Evolutionary conservation across 2,888 invertebrate species (phyloP), one percentile per base, ranked within the genome.

Genomic region (Micropterix aruncella): DNA sequence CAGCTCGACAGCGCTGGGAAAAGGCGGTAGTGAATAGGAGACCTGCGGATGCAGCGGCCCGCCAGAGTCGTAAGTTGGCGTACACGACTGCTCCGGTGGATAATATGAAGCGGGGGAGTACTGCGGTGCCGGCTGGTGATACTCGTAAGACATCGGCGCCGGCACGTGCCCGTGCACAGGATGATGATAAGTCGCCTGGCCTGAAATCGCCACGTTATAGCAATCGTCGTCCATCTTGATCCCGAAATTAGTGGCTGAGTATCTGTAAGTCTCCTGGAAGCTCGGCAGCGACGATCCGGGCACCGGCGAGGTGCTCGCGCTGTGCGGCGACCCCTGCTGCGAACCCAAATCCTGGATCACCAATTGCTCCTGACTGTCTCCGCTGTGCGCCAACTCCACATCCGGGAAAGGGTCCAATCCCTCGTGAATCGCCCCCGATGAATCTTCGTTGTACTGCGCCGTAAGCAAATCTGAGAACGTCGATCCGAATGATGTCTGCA

Each of bases 151-250:
- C 37, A 71, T 56, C 54, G 77, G 74, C 43, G 75, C 63, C 45
- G 77, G 65, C n/a, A 70, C 60, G 57, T 66, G 73, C 53, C 77
- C 73, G 49, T 67, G 60, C 49, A 59, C 58, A 53, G 76, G 79
- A 48, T 70, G 73, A 37, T 72, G 74, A 51, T 73, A 63, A 51
- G 73, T 59, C 54, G 59, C 44, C 62, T 65, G 3, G 61, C 63
- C 45, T 27, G 27, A 27, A 60, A 63, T 41, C 61, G 77, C 58
- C 59, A 79, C 75, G 57, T 83, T 82, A 60, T 81, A 86, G 58
- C 85, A 85, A 55, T 87, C 88, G 57, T 88, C 88, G 60, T 88
- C 88, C 87, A 88, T 87, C 65, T 88, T 88, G 55, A 85, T 78
- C 19, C 80, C 80, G 54, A 79, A 73, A 44, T 58, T 57, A 54